Evolutionary conservation across 2,888 invertebrate genomes (phyloP), one percentile per base, ranked within the genome.

Genomic region (Epinotia nisella): DNA sequence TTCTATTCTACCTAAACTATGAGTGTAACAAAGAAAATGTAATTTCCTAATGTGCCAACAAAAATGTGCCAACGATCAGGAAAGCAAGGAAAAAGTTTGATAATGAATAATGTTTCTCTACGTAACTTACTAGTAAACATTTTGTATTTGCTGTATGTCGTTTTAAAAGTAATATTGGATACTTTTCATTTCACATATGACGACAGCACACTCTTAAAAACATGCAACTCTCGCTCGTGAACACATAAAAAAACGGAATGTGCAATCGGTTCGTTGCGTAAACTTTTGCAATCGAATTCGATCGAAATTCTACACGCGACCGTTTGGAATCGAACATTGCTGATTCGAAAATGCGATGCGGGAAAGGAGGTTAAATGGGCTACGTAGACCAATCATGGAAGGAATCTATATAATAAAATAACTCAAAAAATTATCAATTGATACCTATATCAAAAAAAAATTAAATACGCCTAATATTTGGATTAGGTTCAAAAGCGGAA

Each of bases 291-390:
- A 71, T 60, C 61, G 72, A 39, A 56, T 56, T 60, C 66, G 61
- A 72, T 72, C 68, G 61, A 68, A 72, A 72, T 72, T 61, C 62
- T 17, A 58, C 72, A 68, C 67, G 67, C 71, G 66, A 60, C 49
- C 66, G 66, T 17, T 71, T 49, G 41, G 29, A 53, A 61, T 71
- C 71, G 71, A 71, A 58, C 39, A 56, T 55, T 24, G 64, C 61
- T 45, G 60, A 29, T 41, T 55, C 65, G 59, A 55, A 71, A 67
- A 60, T 53, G 60, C 55, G 19, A 55, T 55, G 29, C 45, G 53
- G 66, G 66, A 67, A 71, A 71, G 71, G 71, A 65, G 62, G 49
- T 65, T 65, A 39, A 35, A 5, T 17, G 53, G 35, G 19, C 39
- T 41, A 56, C 55, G 7, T 55, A 41, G 9, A 17, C 56, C 55